A percentile compares a stretch with the other conserved stretches of the same genome.
Conservation (phyloP, 2,113 vertebrate genomes). For the Tilapia sparmanii region DNA sequence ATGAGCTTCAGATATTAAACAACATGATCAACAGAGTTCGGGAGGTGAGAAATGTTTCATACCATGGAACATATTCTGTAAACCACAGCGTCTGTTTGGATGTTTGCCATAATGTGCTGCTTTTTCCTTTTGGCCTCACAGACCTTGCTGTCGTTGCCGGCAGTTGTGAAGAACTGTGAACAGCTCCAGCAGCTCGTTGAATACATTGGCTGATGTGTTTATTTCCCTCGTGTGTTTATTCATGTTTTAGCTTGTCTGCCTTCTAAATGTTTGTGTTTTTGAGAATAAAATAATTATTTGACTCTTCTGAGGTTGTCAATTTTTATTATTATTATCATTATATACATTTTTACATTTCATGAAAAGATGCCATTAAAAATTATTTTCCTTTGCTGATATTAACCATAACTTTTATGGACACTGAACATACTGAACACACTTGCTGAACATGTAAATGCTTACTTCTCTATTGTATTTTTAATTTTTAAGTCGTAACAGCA, state of each 20-base stretch:
- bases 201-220: slow-evolving; percentile 55
- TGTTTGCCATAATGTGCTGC: not conserved
- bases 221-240: not conserved
- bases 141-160: slow-evolving; percentile 67
- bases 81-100: fast-evolving
- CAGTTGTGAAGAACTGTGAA: slow-evolving; percentile 50
- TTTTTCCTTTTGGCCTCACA: slow-evolving; percentile 3
- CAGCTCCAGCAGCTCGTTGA: slow-evolving; percentile 61
- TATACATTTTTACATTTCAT: not conserved
- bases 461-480: not conserved
- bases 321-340: not conserved
- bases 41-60: slow-evolving; percentile 64
- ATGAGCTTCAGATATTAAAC: slow-evolving; percentile 78
- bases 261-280: not conserved
- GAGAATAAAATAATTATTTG: not conserved
- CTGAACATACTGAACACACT: not conserved
- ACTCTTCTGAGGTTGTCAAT: not conserved
- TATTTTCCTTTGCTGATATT: not conserved
- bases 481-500: not conserved
- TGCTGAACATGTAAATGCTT: not conserved
- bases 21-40: slow-evolving; percentile 75
- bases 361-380: not conserved
- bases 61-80: not conserved
- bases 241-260: not conserved
- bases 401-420: not conserved